These are phyloP conservation scores for Molanna angustata DNA, from an alignment of 2,888 invertebrate genomes.

Conservation along the genomic window DNA sequence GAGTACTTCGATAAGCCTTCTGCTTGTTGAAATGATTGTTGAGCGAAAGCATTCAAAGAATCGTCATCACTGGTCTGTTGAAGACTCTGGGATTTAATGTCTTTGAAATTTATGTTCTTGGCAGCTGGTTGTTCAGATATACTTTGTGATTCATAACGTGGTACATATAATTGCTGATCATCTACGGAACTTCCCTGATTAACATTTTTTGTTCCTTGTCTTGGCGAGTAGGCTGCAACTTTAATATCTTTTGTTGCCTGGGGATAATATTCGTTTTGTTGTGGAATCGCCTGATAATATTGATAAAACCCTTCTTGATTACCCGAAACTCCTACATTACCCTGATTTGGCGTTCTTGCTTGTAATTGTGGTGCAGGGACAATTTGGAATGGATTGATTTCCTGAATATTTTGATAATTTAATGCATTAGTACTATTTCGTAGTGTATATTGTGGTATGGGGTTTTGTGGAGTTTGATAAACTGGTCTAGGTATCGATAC, in stretches of 20 bases:
- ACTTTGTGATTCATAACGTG: constrained; percentile 37
- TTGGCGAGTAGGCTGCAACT: constrained; percentile 18
- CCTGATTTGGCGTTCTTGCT: constrained; percentile 36
- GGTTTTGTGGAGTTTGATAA: constrained; percentile 13
- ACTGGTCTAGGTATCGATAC: too few species aligned
- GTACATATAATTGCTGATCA: constrained; percentile 21
- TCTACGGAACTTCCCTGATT: constrained; percentile 29
- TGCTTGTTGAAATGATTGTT: constrained; percentile 16
- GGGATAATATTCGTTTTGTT: constrained; percentile 19
- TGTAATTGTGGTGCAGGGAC: constrained; percentile 50
- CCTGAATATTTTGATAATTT: constrained; percentile 27
- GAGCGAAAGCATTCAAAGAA: constrained; percentile 21
- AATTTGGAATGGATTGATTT: constrained; percentile 40
- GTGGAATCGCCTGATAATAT: constrained; percentile 30
- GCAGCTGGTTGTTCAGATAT: constrained; percentile 22
- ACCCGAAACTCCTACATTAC: constrained; percentile 16
- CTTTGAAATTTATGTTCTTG: too few species aligned
- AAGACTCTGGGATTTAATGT: too few species aligned
- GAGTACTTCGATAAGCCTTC: too few species aligned
- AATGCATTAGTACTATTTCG: too few species aligned
- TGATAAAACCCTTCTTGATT: constrained; percentile 24
- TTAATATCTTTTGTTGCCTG: constrained; percentile 21
- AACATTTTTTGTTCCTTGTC: constrained; percentile 13
- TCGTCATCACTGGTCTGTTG: too few species aligned
- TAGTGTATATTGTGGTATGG: constrained; percentile 20